phyloP scores from a whole-genome alignment of 2,888 invertebrate species.

The Ecdyonurus torrentis region DNA sequence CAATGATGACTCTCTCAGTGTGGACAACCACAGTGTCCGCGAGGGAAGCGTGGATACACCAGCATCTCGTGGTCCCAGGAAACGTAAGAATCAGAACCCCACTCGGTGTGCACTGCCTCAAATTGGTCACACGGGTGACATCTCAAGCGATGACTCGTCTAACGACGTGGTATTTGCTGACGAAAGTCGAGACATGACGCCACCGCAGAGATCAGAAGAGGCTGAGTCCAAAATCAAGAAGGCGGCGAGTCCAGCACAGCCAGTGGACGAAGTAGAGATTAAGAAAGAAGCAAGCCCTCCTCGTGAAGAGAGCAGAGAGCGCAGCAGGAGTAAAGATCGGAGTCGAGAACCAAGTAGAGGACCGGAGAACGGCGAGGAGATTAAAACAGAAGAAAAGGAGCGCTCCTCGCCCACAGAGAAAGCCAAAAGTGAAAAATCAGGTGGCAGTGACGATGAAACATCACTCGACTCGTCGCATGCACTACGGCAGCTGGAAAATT shows the following conservation, averaged over 20 bases:
- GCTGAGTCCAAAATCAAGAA: slow-evolving; percentile 8
- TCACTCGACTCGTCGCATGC: slow-evolving; percentile 49
- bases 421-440: slow-evolving; percentile 12
- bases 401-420: not conserved
- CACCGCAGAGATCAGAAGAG: not conserved
- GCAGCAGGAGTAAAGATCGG: slow-evolving; percentile 11
- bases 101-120: slow-evolving; percentile 53
- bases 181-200: not conserved
- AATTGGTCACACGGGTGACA: slow-evolving; percentile 28
- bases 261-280: slow-evolving; percentile 14
- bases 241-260: slow-evolving; percentile 10
- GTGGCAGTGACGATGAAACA: slow-evolving; percentile 21
- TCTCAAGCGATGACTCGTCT: slow-evolving; percentile 42
- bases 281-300: slow-evolving; percentile 11
- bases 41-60: slow-evolving; percentile 29
- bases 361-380: slow-evolving; percentile 8
- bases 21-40: slow-evolving; percentile 32
- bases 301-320: slow-evolving; percentile 14
- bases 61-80: slow-evolving; percentile 35
- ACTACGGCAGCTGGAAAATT: slow-evolving; percentile 56
- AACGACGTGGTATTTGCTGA: slow-evolving; percentile 27
- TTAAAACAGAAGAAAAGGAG: not conserved
- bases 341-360: slow-evolving; percentile 6
- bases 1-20: slow-evolving; percentile 41
- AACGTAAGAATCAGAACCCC: slow-evolving; percentile 78